Percentiles rank a stretch among this genome's conserved stretches.
Evolutionary conservation across 2,888 invertebrate species (phyloP).

Genomic region (Scaptomyza caliginosa): DNA sequence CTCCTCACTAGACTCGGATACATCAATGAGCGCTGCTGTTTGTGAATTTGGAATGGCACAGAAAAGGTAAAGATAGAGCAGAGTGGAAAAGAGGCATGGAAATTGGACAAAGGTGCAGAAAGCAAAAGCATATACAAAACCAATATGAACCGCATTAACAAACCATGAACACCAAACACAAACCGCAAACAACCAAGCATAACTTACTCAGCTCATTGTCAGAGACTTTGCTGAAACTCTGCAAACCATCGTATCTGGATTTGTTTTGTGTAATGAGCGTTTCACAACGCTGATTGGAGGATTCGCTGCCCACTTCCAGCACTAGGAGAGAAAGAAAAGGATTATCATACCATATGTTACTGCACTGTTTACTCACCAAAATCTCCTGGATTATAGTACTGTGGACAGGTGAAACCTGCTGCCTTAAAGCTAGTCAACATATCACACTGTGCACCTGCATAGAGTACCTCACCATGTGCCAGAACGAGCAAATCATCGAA

Average conservation of each 20-base stretch:
- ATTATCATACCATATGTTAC: neutral
- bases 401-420: constrained; percentile 90
- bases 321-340: constrained; percentile 50
- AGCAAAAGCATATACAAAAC: constrained; percentile 8
- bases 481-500: constrained; percentile 94
- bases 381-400: constrained; percentile 95
- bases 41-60: constrained; percentile 44
- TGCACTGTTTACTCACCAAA: constrained; percentile 87
- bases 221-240: constrained; percentile 16
- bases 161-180: constrained; percentile 5
- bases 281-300: constrained; percentile 69
- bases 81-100: constrained; percentile 10
- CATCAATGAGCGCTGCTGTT: constrained; percentile 63
- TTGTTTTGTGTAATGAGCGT: constrained; percentile 85
- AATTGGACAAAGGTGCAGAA: constrained; percentile 8
- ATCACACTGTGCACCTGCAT: constrained; percentile 90
- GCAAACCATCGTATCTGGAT: constrained; percentile 28
- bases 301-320: constrained; percentile 86
- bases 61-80: constrained; percentile 56
- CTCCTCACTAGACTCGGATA: constrained; percentile 3
- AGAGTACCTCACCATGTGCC: constrained; percentile 90
- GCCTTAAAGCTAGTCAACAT: constrained; percentile 89
- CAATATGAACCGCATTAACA: constrained; percentile 25
- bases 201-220: constrained; percentile 67
- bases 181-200: neutral